Conservation (phyloP, 1,140 invertebrate species). For the Drosophila lacteicornis region DNA sequence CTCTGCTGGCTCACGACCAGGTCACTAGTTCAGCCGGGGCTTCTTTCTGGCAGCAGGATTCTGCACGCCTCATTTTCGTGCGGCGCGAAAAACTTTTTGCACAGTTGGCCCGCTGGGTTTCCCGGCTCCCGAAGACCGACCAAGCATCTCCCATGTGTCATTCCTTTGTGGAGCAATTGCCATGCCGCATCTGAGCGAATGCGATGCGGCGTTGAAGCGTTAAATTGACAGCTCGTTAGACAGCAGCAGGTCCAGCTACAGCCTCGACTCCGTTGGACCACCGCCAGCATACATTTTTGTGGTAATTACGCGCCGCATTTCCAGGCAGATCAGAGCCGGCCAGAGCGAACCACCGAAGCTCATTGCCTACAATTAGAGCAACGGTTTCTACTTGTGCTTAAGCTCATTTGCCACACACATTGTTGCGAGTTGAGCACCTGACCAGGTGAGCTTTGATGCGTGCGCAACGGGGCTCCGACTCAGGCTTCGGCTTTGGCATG, state of each 20-base stretch:
- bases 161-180: slow-evolving; percentile 78
- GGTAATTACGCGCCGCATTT: slow-evolving; percentile 68
- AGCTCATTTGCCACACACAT: slow-evolving; percentile 79
- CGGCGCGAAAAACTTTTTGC: slow-evolving; percentile 73
- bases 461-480: slow-evolving; percentile 10
- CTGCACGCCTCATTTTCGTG: slow-evolving; percentile 82
- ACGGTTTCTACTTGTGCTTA: slow-evolving; percentile 68
- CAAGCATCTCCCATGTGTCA: slow-evolving; percentile 60
- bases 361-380: slow-evolving; percentile 75
- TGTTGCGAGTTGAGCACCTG: slow-evolving; percentile 10
- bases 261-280: slow-evolving; percentile 21
- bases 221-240: slow-evolving; percentile 83
- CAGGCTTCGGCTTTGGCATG: slow-evolving; percentile 34
- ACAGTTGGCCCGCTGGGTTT: slow-evolving; percentile 56
- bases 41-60: slow-evolving; percentile 40
- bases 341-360: slow-evolving; percentile 48
- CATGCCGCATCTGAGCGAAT: slow-evolving; percentile 69
- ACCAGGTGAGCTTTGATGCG: slow-evolving; percentile 49
- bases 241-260: slow-evolving; percentile 59
- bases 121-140: slow-evolving; percentile 2
- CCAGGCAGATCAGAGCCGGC: slow-evolving; percentile 50
- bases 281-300: slow-evolving; percentile 60
- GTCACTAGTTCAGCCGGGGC: slow-evolving; percentile 73
- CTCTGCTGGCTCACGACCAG: slow-evolving; percentile 75
- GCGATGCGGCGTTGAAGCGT: slow-evolving; percentile 78